These are phyloP conservation scores for Dasyurus viverrinus DNA, from an alignment of 2,113 vertebrate species.

Conservation along the genomic window DNA sequence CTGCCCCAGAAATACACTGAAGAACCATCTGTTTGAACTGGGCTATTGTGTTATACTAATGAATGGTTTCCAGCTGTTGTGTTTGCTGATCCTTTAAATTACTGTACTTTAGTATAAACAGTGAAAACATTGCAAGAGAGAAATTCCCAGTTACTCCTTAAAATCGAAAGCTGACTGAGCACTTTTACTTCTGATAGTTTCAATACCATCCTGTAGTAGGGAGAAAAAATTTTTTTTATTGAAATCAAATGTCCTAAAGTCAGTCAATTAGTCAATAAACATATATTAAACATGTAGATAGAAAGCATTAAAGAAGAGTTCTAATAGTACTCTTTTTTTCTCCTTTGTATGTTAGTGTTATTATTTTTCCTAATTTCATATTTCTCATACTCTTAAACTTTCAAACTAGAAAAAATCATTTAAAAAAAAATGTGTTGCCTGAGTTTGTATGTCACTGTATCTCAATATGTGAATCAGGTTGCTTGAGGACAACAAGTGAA, in stretches of 20 bases:
- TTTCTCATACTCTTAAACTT: background rate
- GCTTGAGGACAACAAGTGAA: no score
- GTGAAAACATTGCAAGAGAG: background rate
- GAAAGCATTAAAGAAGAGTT: background rate
- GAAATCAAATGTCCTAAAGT: background rate
- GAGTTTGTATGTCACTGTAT: no score
- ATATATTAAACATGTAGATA: background rate
- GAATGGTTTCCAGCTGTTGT: constrained; percentile 43
- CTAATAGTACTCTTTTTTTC: background rate
- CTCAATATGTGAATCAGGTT: no score
- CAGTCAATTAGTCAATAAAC: background rate
- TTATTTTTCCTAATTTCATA: background rate
- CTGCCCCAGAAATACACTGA: constrained; percentile 31
- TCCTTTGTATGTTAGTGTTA: background rate
- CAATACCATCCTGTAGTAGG: background rate
- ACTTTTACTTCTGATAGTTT: background rate
- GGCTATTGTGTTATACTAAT: constrained; percentile 46
- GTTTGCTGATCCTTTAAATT: constrained; percentile 59
- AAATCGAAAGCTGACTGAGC: background rate
- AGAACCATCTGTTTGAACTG: constrained; percentile 19
- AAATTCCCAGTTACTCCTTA: background rate
- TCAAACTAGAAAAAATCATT: background rate
- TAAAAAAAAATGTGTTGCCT: no score
- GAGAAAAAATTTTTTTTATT: background rate
- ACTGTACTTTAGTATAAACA: constrained; percentile 34